These are phyloP conservation scores for Ateles fusciceps DNA, from an alignment of 2,797 vertebrate species.

Conservation along the genomic window DNA sequence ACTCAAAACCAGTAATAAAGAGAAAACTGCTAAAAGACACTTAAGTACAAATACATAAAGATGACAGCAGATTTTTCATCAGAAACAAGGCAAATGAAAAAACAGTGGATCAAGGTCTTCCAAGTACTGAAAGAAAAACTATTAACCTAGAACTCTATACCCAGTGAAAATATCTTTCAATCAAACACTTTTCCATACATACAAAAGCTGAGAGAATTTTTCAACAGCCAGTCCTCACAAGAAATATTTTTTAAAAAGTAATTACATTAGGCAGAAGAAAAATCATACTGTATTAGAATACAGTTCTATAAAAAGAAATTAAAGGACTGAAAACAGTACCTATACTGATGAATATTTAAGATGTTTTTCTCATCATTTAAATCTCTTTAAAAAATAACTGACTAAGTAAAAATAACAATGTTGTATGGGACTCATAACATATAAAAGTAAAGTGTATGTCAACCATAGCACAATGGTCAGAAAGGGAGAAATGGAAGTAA, in stretches of 20 bases:
- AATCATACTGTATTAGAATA: neutral
- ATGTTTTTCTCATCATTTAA: neutral
- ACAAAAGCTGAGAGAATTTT: neutral
- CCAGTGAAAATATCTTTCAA: neutral
- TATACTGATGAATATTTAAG: neutral
- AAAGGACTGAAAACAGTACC: neutral
- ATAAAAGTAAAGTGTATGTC: neutral
- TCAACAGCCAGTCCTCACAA: neutral
- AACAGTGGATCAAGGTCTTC: neutral
- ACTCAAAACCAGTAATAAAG: neutral
- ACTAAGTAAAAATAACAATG: constrained; percentile 6
- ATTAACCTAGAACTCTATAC: neutral
- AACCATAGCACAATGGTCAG: neutral
- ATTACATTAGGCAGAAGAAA: neutral
- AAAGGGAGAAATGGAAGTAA: neutral
- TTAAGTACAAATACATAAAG: neutral
- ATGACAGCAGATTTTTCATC: neutral
- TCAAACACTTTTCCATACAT: neutral
- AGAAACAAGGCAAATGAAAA: constrained; percentile 29
- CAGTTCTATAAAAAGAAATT: neutral
- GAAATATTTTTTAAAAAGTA: constrained; percentile 10
- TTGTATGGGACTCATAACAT: neutral
- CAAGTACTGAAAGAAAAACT: neutral
- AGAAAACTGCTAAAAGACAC: neutral
- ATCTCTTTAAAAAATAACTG: neutral